phyloP scores from a whole-genome alignment of 2,113 vertebrate genomes.

The Anseranas semipalmata region DNA sequence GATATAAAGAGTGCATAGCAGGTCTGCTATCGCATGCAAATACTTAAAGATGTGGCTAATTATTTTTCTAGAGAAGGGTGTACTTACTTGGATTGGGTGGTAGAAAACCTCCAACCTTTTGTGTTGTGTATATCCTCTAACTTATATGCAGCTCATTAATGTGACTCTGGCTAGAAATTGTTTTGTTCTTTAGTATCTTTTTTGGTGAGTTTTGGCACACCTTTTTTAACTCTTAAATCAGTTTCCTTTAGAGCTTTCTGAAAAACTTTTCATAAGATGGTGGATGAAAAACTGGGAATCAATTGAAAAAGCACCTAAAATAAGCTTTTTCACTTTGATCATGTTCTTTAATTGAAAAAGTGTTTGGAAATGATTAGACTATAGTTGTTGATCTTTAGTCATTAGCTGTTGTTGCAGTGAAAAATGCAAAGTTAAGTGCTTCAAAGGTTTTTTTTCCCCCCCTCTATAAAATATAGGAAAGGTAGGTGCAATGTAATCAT shows the following conservation, averaged over 20 bases:
- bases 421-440: neutral
- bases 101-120: neutral
- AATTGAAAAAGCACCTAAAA: neutral
- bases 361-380: neutral
- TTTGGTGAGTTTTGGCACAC: neutral
- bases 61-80: neutral
- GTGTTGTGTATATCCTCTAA: neutral
- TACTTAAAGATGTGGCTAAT: neutral
- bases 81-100: neutral
- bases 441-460: fast-evolving
- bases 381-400: neutral
- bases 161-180: neutral
- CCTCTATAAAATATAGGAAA: neutral
- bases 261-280: neutral
- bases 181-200: neutral
- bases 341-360: neutral
- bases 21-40: neutral
- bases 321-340: neutral
- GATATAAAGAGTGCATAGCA: neutral
- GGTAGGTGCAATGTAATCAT: neutral
- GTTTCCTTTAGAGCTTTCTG: neutral
- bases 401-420: neutral
- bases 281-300: neutral
- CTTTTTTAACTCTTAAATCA: neutral
- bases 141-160: neutral